Conservation (phyloP, 1,140 invertebrate genomes). For the Scaptomyza hsui region DNA sequence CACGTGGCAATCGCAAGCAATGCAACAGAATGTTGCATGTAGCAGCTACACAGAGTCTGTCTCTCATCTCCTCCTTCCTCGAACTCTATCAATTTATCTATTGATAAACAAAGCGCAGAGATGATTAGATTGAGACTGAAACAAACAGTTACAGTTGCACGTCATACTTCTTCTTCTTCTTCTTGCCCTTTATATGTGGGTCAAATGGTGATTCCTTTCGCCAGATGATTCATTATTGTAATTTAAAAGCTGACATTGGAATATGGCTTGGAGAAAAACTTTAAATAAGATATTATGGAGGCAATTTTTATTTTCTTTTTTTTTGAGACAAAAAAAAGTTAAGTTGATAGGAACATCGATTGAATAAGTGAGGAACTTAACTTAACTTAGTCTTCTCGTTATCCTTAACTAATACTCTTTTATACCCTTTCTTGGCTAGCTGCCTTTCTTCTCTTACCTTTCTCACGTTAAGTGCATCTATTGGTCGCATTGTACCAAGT, state of each 20-base stretch:
- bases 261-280: too few species aligned
- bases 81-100: conserved; percentile 55
- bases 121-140: conserved; percentile 54
- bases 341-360: too few species aligned
- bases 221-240: neutral
- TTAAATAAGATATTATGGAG: too few species aligned
- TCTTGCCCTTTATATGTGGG: conserved; percentile 24
- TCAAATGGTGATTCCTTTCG: conserved; percentile 49
- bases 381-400: too few species aligned
- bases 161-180: neutral
- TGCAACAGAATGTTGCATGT: conserved; percentile 3
- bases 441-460: neutral
- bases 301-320: too few species aligned
- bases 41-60: neutral
- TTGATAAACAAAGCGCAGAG: conserved; percentile 43
- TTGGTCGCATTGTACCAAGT: neutral
- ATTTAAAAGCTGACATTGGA: too few species aligned
- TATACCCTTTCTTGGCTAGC: neutral
- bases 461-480: neutral
- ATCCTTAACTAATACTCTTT: too few species aligned
- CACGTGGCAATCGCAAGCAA: conserved; percentile 29
- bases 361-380: too few species aligned
- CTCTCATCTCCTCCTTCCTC: neutral
- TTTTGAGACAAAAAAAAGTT: too few species aligned
- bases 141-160: conserved; percentile 16